phyloP scores from a whole-genome alignment of 2,797 vertebrate species.

The Cirrhinus mrigala region DNA sequence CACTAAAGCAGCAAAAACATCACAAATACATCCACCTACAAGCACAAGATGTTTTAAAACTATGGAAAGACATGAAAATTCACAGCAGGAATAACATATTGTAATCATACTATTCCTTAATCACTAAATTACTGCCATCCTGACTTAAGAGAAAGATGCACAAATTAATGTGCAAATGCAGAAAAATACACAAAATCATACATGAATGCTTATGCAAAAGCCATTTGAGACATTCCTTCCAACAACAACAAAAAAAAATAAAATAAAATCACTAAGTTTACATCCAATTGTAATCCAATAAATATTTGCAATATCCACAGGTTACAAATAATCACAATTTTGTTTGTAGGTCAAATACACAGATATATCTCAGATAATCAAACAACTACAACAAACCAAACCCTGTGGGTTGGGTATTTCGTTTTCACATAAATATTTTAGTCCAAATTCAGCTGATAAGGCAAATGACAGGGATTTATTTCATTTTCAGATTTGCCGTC shows the following conservation, averaged over 20 bases:
- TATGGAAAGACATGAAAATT: not conserved
- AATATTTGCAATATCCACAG: not conserved
- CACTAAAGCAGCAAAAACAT: constrained; percentile 10
- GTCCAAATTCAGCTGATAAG: not conserved
- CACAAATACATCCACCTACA: not conserved
- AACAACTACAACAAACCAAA: not conserved
- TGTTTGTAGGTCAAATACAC: not conserved
- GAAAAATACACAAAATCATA: not conserved
- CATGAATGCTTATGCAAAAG: not conserved
- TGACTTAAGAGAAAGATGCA: not conserved
- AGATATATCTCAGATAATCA: constrained; percentile 4
- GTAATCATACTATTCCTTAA: not conserved
- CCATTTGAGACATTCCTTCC: not conserved
- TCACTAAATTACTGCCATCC: not conserved
- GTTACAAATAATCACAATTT: not conserved
- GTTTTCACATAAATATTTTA: not conserved
- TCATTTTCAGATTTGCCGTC: not conserved
- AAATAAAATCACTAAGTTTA: not conserved
- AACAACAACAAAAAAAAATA: not conserved
- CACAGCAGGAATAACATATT: not conserved
- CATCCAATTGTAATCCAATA: not conserved
- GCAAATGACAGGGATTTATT: not conserved
- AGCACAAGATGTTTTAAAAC: not conserved
- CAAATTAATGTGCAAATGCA: too few species aligned
- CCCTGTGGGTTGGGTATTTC: not conserved